Percentiles rank a stretch among this genome's conserved stretches.
Conservation (phyloP, 2,113 vertebrate species). For the Channa argus region DNA sequence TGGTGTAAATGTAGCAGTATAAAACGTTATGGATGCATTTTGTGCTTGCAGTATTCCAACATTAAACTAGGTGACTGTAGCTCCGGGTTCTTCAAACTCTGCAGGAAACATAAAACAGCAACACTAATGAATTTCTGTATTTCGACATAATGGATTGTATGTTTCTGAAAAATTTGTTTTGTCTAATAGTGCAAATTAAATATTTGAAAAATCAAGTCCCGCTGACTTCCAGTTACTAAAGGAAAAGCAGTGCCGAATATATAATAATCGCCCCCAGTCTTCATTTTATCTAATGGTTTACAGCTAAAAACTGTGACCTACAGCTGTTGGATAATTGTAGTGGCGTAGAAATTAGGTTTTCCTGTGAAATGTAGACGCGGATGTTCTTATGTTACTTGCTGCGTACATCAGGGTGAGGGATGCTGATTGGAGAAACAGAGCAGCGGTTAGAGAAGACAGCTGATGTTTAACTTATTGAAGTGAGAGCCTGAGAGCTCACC, state of each 20-base stretch:
- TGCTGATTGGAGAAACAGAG: slow-evolving; percentile 12
- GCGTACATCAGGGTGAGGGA: neutral
- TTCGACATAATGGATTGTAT: too few relatives aligned
- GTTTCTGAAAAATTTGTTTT: neutral
- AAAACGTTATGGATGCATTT: neutral
- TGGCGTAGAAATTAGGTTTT: neutral
- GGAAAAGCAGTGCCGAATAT: too few relatives aligned
- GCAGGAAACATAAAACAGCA: too few relatives aligned
- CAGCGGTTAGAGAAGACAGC: slow-evolving; percentile 9
- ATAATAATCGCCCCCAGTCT: neutral
- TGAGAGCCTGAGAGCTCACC: slow-evolving; percentile 10
- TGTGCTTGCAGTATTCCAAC: neutral
- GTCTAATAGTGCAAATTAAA: neutral
- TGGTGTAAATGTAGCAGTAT: neutral
- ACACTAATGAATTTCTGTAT: too few relatives aligned
- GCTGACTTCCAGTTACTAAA: too few relatives aligned
- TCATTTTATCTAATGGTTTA: neutral
- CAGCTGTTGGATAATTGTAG: neutral
- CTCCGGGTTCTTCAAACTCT: neutral
- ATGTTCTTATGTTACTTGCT: slow-evolving; percentile 14
- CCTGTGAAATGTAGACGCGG: neutral
- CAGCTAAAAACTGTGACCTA: neutral
- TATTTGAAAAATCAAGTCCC: neutral
- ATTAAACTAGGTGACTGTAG: neutral
- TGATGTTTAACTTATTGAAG: slow-evolving; percentile 43